Base-by-base conservation (phyloP, 2,797 vertebrate genomes). In the Crax fasciolata region DNA sequence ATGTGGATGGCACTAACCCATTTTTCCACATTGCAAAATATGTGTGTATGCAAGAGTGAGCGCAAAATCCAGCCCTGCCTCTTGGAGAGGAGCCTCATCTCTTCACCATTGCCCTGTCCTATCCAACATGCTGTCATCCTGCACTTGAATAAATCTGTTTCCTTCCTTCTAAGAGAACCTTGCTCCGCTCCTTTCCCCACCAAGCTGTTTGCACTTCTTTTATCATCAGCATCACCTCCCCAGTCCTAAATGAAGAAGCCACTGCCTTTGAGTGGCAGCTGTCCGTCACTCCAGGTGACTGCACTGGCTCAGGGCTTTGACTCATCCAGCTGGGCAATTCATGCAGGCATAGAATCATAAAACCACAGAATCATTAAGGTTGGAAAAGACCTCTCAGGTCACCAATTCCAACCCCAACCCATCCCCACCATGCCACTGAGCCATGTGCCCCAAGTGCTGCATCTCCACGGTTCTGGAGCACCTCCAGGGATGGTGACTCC, bases 41-140 rank as follows among this genome's bases (percentile, higher is more conserved):
- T 0, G 21, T 8, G 2, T 4, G 35, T 21, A 6, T 7, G 52
- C 18, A 58, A 16, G 0, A 9, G 24, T 2, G 23, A 74, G 48
- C 3, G 39, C 7, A 57, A 65, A 86, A 41, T 21, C 43, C 63
- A 21, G 10, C 51, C 49, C n/a, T 30, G 5, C 12, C 35, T 35
- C 61, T 13, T n/a, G 66, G 10, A 28, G 62, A 82, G 51, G 70
- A 65, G 32, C n/a, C 39, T 51, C 35, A 6, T 58, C 32, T n/a
- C 28, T 52, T 38, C 13, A 5, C 17, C 11, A 0, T 17, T n/a
- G 16, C 6, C 27, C 39, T 25, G 5, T 68, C n/a, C 10, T 39
- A 43, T 19, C 28, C 28, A 14, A 5, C 0, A 3, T 1, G 4
- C 16, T 32, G 10, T 58, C 39, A 32, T 1, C 4, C 7, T 4